Conservation (phyloP, 2,113 vertebrate genomes). For the Hylia prasina region DNA sequence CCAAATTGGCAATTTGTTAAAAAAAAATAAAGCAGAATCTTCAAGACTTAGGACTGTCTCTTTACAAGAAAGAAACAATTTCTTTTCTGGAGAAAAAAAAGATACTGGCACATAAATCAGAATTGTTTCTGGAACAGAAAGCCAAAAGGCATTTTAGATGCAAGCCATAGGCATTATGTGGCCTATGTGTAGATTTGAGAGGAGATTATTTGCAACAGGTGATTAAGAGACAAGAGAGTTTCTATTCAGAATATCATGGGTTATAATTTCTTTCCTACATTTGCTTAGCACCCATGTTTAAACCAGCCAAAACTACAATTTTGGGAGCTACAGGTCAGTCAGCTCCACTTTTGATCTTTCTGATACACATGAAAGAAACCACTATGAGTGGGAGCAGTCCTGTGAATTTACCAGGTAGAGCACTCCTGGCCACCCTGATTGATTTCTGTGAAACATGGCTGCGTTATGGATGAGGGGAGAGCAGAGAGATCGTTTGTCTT, state of each 20-base stretch:
- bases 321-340: background rate
- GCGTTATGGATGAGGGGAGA: background rate
- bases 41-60: background rate
- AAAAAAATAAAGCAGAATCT: background rate
- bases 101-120: background rate
- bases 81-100: background rate
- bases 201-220: background rate
- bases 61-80: background rate
- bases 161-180: background rate
- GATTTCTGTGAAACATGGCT: background rate
- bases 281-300: background rate
- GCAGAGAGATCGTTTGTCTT: background rate
- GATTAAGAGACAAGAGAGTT: background rate
- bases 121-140: background rate
- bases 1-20: background rate
- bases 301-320: background rate
- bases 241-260: fast-evolving
- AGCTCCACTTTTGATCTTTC: background rate
- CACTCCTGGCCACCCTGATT: background rate
- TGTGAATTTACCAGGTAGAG: background rate
- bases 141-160: background rate
- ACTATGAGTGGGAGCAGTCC: background rate
- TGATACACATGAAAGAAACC: background rate
- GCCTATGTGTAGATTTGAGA: background rate
- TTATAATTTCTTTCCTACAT: background rate